Evolutionary conservation across 64 coral and sea anemone species (phyloP).

Genomic region (Platygyra sinensis): DNA sequence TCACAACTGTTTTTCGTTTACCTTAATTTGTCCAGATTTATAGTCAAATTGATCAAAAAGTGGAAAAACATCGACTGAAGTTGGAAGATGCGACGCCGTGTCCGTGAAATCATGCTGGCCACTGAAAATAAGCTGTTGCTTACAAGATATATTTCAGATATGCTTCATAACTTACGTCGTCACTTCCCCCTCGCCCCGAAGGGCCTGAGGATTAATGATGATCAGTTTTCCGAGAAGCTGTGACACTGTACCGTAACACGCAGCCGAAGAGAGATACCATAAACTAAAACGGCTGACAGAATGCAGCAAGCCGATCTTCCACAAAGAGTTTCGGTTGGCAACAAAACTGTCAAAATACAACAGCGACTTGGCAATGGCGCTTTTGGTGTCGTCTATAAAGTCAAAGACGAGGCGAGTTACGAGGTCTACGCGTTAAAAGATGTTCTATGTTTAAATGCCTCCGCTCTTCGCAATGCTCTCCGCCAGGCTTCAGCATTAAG

Average conservation of each 20-base stretch:
- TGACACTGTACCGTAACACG: background rate
- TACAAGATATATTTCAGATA: no score
- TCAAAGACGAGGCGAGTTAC: background rate
- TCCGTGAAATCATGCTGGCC: no score
- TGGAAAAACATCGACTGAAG: no score
- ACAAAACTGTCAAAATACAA: background rate
- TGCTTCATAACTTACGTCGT: no score
- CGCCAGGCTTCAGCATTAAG: background rate
- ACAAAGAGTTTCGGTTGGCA: background rate
- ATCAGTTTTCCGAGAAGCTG: background rate
- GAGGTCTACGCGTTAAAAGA: slow-evolving; percentile 16
- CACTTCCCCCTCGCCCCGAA: no score
- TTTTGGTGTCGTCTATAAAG: slow-evolving; percentile 9
- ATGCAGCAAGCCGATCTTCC: background rate
- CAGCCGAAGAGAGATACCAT: background rate
- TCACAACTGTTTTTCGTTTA: no score
- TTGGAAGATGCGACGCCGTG: no score
- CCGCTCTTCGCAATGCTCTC: background rate
- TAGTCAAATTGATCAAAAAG: no score
- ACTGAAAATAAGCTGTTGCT: no score
- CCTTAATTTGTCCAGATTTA: no score
- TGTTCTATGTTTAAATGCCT: background rate
- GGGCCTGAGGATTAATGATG: no score
- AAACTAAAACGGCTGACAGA: background rate
- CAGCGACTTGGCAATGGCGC: background rate